phyloP scores from a whole-genome alignment of 2,113 vertebrate genomes.

The Anarrhichthys ocellatus region DNA sequence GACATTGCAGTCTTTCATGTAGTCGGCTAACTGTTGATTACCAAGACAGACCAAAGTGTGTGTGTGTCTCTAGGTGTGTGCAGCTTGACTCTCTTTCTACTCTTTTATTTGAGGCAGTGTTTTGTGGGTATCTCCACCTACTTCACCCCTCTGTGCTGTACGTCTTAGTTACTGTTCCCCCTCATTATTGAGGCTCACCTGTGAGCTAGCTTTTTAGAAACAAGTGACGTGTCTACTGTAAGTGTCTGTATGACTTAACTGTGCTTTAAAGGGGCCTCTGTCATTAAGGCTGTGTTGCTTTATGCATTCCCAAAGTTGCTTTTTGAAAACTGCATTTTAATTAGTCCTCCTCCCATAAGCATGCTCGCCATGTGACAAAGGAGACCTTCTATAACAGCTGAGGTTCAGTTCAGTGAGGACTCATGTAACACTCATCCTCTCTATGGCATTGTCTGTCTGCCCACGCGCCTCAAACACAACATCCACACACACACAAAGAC shows the following conservation, averaged over 20 bases:
- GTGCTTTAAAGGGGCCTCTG: constrained; percentile 31
- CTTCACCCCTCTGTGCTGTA: constrained; percentile 16
- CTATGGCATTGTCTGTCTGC: constrained; percentile 23
- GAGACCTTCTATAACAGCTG: constrained; percentile 12
- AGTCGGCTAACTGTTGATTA: constrained; percentile 52
- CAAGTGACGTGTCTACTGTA: not conserved
- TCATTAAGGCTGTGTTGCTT: constrained; percentile 19
- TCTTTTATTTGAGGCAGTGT: not conserved
- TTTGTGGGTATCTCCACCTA: constrained; percentile 15
- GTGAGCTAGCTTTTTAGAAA: constrained; percentile 22
- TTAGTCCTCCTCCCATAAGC: not conserved
- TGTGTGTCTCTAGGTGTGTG: constrained; percentile 34
- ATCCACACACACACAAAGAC: constrained; percentile 18
- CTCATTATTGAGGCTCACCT: constrained; percentile 29
- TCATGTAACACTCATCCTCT: not conserved
- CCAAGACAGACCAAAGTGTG: constrained; percentile 41
- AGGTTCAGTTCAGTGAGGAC: constrained; percentile 5
- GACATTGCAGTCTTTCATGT: constrained; percentile 41
- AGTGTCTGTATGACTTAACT: not conserved
- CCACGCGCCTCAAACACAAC: constrained; percentile 33
- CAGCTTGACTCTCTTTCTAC: not conserved
- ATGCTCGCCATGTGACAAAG: constrained; percentile 30
- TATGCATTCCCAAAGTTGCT: not conserved
- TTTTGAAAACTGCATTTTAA: not conserved
- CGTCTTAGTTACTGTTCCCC: constrained; percentile 39